Percentiles rank a stretch among this genome's conserved stretches.
These are phyloP conservation scores for Pteromalus puparum DNA, from an alignment of 1,140 invertebrate genomes.

Conservation along the genomic window DNA sequence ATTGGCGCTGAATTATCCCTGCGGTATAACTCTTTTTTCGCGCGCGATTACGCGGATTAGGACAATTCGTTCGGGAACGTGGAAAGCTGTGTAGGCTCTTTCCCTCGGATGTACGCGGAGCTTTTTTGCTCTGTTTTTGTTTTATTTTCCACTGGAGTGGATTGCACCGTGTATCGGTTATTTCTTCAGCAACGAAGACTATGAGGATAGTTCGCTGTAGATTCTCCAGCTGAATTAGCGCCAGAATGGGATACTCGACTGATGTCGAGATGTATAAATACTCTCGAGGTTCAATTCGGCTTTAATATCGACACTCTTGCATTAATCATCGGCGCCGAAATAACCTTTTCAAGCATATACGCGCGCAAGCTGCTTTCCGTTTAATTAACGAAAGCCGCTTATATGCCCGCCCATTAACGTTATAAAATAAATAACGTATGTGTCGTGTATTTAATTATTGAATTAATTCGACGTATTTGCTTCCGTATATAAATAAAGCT, in stretches of 20 bases:
- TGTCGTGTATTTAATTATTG: background rate
- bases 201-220: background rate
- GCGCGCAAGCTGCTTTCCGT: background rate
- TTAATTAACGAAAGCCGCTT: background rate
- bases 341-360: background rate
- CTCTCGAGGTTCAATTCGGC: too few species aligned
- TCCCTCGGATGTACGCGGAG: background rate
- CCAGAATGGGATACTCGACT: background rate
- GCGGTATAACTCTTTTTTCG: conserved; percentile 19
- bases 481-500: background rate
- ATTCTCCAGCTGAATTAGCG: conserved; percentile 16
- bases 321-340: background rate
- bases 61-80: conserved; percentile 28
- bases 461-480: background rate
- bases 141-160: background rate
- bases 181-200: conserved; percentile 2
- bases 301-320: too few species aligned
- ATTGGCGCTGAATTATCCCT: conserved; percentile 49
- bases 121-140: background rate
- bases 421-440: background rate
- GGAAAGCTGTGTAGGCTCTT: conserved; percentile 23
- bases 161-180: background rate
- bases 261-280: too few species aligned
- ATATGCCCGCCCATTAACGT: background rate
- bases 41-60: conserved; percentile 40